phyloP scores from a whole-genome alignment of 2,888 invertebrate genomes.

The Phaonia tiefii region DNA sequence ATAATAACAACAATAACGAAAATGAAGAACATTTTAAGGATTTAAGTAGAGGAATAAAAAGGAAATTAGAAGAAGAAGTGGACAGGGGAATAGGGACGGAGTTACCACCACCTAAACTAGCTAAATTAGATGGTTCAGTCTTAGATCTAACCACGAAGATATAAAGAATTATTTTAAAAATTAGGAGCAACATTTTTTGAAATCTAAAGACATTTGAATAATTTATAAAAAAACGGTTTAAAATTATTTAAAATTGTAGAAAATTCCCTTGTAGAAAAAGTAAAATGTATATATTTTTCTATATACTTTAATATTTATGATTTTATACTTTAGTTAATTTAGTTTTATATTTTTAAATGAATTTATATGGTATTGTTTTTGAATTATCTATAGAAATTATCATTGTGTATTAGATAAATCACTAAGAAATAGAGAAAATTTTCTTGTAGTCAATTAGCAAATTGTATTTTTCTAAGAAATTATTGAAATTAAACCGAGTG shows the following conservation, averaged over 20 bases:
- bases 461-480: constrained; percentile 66
- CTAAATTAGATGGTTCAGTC: constrained; percentile 31
- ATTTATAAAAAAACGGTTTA: constrained; percentile 21
- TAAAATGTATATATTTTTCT: constrained; percentile 28
- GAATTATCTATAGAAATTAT: constrained; percentile 21
- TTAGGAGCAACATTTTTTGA: no score
- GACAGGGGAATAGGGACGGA: not conserved
- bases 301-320: constrained; percentile 1
- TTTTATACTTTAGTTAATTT: constrained; percentile 11
- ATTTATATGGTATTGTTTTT: constrained; percentile 19
- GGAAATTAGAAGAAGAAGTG: constrained; percentile 22
- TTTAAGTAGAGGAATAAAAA: constrained; percentile 30
- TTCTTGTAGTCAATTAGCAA: constrained; percentile 76
- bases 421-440: constrained; percentile 49
- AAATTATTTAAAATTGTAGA: constrained; percentile 68
- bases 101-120: not conserved
- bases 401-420: constrained; percentile 11
- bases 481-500: constrained; percentile 23
- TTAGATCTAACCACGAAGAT: constrained; percentile 56
- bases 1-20: constrained; percentile 67
- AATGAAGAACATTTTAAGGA: constrained; percentile 15
- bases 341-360: constrained; percentile 32
- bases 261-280: not conserved
- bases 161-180: no score
- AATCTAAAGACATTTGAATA: no score